A percentile compares a stretch with the other conserved stretches of the same genome.
These are phyloP conservation scores for Oscheius sp. DNA, from an alignment of 2,888 invertebrate genomes.

Conservation along the genomic window DNA sequence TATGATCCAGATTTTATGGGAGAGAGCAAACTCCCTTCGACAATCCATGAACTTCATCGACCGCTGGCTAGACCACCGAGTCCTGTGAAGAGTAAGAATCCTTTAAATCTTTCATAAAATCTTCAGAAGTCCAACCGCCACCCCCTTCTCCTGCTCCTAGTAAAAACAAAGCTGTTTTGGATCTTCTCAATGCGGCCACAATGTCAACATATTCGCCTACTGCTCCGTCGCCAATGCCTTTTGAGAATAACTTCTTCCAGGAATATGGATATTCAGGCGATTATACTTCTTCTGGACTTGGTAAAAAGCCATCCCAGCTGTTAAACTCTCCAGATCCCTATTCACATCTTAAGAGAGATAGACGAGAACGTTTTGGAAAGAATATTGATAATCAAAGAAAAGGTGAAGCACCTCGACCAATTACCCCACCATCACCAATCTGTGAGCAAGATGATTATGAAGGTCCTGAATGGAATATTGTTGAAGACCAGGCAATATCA, in stretches of 20 bases:
- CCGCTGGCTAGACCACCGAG: constrained; percentile 40
- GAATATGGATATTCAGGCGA: not conserved
- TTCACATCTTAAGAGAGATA: not conserved
- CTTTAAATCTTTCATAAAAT: not conserved
- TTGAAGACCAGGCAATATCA: constrained; percentile 88
- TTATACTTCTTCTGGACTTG: not conserved
- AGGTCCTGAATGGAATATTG: constrained; percentile 86
- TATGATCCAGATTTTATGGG: constrained; percentile 74
- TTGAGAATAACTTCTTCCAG: not conserved
- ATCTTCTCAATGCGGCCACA: constrained; percentile 13
- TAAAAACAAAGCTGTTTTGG: constrained; percentile 10
- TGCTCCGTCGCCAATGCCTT: not conserved
- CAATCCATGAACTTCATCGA: constrained; percentile 42
- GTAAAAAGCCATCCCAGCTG: not conserved
- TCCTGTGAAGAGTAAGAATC: constrained; percentile 24
- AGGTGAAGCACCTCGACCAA: constrained; percentile 9
- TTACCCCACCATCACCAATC: constrained; percentile 22
- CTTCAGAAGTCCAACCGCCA: constrained; percentile 4
- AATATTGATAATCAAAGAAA: not conserved
- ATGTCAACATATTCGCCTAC: constrained; percentile 3
- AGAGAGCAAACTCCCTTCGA: constrained; percentile 44
- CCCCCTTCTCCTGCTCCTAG: not conserved
- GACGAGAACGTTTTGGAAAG: not conserved
- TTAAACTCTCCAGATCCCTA: not conserved
- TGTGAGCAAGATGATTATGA: constrained; percentile 66